Percentiles rank a stretch among this genome's conserved stretches.
These are phyloP conservation scores for Dromius quadrimaculatus DNA, from an alignment of 2,888 invertebrate species.

Conservation along the genomic window DNA sequence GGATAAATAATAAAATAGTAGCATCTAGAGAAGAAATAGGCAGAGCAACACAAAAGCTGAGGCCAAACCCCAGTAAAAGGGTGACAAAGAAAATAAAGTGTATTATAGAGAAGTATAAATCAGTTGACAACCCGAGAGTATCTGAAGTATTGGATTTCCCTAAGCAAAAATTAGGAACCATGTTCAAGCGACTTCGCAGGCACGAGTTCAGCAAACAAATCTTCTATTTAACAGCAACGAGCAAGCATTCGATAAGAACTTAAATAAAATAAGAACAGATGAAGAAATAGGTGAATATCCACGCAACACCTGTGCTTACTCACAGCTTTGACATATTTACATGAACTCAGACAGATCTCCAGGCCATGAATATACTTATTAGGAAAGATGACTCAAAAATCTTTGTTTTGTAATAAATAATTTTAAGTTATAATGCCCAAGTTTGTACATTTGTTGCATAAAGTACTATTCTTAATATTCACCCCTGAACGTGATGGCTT, in stretches of 20 bases:
- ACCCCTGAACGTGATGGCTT: no score
- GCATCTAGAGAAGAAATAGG: background rate
- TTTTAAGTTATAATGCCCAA: no score
- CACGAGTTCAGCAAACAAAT: background rate
- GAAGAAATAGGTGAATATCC: background rate
- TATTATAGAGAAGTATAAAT: background rate
- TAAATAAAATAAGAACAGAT: background rate
- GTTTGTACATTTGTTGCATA: no score
- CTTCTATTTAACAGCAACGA: background rate
- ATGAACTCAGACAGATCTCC: no score
- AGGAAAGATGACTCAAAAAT: no score
- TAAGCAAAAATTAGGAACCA: background rate
- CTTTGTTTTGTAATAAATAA: no score
- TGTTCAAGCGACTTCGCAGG: background rate
- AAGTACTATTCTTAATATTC: no score
- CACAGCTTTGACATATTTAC: no score
- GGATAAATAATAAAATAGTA: background rate
- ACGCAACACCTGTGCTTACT: no score
- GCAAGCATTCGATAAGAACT: background rate
- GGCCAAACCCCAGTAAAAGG: background rate
- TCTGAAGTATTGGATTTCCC: background rate
- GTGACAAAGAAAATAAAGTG: background rate
- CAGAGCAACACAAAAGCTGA: background rate
- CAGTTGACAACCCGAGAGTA: background rate
- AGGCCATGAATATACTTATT: no score